Evolutionary conservation across 2,888 invertebrate genomes (phyloP).

Genomic region (Gonocerus acuteangulatus): DNA sequence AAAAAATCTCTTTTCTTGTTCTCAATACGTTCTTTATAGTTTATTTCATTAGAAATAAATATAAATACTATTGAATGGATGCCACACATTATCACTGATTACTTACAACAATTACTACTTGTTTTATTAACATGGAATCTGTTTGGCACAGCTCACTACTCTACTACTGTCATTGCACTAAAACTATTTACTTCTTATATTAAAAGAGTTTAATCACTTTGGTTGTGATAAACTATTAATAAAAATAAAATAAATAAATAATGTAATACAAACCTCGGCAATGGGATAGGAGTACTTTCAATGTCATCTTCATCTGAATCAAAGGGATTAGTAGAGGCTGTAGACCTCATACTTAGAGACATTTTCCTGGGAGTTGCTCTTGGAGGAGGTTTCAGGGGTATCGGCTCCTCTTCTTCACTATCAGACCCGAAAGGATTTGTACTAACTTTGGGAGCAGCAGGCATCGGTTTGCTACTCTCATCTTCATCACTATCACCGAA

Average conservation of each 20-base stretch:
- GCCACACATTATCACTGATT: no score
- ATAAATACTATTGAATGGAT: no score
- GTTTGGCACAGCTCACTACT: no score
- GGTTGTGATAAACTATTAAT: no score
- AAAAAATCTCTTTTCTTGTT: no score
- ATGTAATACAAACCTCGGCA: constrained; percentile 46
- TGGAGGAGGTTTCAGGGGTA: constrained; percentile 41
- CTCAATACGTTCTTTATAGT: no score
- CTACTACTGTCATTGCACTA: no score
- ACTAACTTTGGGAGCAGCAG: constrained; percentile 39
- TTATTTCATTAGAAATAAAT: no score
- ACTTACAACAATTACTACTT: no score
- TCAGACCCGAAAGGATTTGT: constrained; percentile 65
- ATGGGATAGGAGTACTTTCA: constrained; percentile 44
- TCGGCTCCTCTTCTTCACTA: constrained; percentile 52
- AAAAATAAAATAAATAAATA: not conserved
- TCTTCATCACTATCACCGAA: constrained; percentile 54
- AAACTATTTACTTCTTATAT: no score
- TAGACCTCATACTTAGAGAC: not conserved
- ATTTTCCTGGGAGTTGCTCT: not conserved
- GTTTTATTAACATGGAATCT: no score
- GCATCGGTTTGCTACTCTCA: constrained; percentile 30
- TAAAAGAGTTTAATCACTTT: no score
- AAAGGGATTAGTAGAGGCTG: constrained; percentile 54
- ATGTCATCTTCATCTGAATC: constrained; percentile 56